Conservation (phyloP, 2,888 invertebrate species). For the Pammene fasciana region DNA sequence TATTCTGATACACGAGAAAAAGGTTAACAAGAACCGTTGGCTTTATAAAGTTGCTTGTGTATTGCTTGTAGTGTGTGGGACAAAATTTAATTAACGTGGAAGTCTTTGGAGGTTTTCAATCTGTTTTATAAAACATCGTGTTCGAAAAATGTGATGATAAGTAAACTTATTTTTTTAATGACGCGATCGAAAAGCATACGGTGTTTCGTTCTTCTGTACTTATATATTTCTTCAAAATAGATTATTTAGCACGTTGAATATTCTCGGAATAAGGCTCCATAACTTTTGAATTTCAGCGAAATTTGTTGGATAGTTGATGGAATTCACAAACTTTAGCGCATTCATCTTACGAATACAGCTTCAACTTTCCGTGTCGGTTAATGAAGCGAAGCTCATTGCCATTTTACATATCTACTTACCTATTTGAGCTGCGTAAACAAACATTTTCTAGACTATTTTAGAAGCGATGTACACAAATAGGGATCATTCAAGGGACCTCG, state of each 20-base stretch:
- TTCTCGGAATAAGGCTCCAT: slow-evolving; percentile 16
- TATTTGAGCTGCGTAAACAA: slow-evolving; percentile 15
- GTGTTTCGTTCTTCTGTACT: too few relatives aligned
- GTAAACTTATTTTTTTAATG: too few relatives aligned
- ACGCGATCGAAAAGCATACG: too few relatives aligned
- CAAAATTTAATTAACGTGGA: neutral
- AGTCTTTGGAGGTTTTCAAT: neutral
- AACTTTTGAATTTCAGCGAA: slow-evolving; percentile 35
- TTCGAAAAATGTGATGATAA: neutral
- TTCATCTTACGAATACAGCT: slow-evolving; percentile 30
- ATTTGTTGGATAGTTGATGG: slow-evolving; percentile 36
- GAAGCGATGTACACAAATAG: neutral
- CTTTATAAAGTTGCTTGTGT: slow-evolving; percentile 26
- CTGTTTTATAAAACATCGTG: neutral
- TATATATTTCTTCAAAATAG: too few relatives aligned
- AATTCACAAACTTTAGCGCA: slow-evolving; percentile 37
- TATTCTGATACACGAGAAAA: slow-evolving; percentile 30
- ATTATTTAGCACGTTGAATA: too few relatives aligned
- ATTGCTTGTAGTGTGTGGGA: neutral
- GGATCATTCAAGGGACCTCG: neutral
- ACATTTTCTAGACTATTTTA: neutral
- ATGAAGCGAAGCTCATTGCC: slow-evolving; percentile 20
- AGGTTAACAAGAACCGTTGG: slow-evolving; percentile 18
- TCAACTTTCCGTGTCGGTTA: slow-evolving; percentile 32
- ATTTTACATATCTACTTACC: slow-evolving; percentile 8